Base-by-base conservation (phyloP, 2,888 invertebrate species). In the Eupithecia subfuscata region DNA sequence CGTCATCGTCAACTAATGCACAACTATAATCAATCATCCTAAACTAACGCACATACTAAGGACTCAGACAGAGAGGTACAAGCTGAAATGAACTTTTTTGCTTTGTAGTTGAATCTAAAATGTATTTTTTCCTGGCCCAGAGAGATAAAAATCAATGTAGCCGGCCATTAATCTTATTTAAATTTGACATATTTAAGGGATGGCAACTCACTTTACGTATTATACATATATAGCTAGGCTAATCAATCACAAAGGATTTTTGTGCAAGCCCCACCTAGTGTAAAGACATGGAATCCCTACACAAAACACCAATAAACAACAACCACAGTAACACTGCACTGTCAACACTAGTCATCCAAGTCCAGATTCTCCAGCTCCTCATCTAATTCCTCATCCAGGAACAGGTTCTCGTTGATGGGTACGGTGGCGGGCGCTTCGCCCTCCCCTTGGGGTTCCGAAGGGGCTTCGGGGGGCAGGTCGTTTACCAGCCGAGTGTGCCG, bases 371-470 rank as follows among this genome's bases (percentile, higher is more conserved):
- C 96, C 77, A 98, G 92, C 90, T 98, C 98, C 85, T 98, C 97
- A 84, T 98, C 98, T 73, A 98, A 92, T 86, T 98, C 97, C 88
- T 97, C 97, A 85, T 97, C 98, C 37, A 97, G 96, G 95, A 98
- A 98, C n/a, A 98, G 96, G 92, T 98, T 98, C 90, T 98, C 98
- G 91, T 98, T 98, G 82, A 98, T 98, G 72, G 98, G 97, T 64
- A 97, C 97, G 11, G 96, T 97, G 75, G 95, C 91, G 81, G 79
- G 56, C 70, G 76, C 72, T 52, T 82, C 87, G 86, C 95, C 90
- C 81, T 96, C 89, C 25, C 2, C 25, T 12, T 11, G 12, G 3
- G 40, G 52, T 25, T 75, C 78, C 1, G 52, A 56, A 82, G 65
- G 60, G 82, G 65, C 75, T 7, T 75, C 79, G 3, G 69, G 60